phyloP scores from a whole-genome alignment of 1,140 invertebrate genomes.

The Drosophila sproati region DNA sequence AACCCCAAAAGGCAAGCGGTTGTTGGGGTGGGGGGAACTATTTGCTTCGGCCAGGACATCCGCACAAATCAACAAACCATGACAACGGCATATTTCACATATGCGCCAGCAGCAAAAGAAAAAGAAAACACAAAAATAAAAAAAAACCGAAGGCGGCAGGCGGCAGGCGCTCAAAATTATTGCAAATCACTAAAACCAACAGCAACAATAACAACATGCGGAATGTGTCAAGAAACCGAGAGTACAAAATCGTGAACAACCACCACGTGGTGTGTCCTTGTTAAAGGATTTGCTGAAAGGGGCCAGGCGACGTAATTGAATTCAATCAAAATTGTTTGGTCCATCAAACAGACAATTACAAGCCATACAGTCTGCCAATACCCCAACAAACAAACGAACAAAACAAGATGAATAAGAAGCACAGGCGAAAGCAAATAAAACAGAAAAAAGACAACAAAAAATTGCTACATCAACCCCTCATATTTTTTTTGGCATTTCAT shows the following conservation, averaged over 20 bases:
- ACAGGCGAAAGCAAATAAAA: background rate
- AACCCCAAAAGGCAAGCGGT: slow-evolving; percentile 45
- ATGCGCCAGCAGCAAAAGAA: slow-evolving; percentile 27
- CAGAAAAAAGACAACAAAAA: background rate
- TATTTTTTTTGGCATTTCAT: slow-evolving; percentile 25
- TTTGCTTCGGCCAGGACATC: slow-evolving; percentile 59
- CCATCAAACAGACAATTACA: slow-evolving; percentile 83
- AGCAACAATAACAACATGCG: slow-evolving; percentile 30
- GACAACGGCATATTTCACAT: slow-evolving; percentile 81
- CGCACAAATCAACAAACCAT: slow-evolving; percentile 77
- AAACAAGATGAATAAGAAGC: background rate
- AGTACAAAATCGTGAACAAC: slow-evolving; percentile 46
- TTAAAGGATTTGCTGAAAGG: slow-evolving; percentile 32
- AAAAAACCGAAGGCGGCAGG: slow-evolving; percentile 6
- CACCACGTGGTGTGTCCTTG: slow-evolving; percentile 13
- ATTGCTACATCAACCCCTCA: slow-evolving; percentile 24
- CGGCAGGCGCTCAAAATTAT: slow-evolving; percentile 54
- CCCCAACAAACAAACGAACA: background rate
- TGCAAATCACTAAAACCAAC: slow-evolving; percentile 84
- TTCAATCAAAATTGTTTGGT: slow-evolving; percentile 84
- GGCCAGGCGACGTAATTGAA: slow-evolving; percentile 71
- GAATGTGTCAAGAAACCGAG: slow-evolving; percentile 4
- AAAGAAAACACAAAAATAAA: background rate
- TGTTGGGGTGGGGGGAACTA: slow-evolving; percentile 7
- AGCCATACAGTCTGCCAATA: slow-evolving; percentile 61